These are phyloP conservation scores for Oxyura jamaicensis DNA, from an alignment of 2,113 vertebrate genomes.

Conservation along the genomic window DNA sequence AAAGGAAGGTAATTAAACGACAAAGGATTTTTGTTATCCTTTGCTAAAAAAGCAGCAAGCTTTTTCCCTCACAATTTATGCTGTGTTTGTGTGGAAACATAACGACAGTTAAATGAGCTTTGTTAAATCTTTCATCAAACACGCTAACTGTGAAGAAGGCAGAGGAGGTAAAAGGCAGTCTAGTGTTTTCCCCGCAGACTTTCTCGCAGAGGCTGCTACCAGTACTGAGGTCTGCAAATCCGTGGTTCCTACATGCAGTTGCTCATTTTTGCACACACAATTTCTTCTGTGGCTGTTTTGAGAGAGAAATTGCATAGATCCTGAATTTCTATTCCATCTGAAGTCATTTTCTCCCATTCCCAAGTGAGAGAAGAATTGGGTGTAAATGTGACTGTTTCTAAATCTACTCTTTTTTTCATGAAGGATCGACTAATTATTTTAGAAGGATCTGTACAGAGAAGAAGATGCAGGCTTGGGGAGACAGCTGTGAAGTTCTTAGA, in stretches of 20 bases:
- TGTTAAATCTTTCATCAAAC: neutral
- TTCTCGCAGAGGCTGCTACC: neutral
- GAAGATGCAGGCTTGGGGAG: neutral
- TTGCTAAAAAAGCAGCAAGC: neutral
- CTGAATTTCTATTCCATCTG: neutral
- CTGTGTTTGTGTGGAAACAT: neutral
- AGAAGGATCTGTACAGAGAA: neutral
- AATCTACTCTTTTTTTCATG: neutral
- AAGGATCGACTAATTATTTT: neutral
- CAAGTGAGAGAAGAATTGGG: accelerated
- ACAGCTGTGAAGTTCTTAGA: neutral
- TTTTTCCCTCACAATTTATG: neutral
- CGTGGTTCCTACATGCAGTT: neutral
- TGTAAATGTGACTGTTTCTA: neutral
- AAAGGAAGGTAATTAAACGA: neutral
- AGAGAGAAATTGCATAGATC: neutral
- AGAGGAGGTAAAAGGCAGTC: neutral
- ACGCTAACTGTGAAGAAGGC: neutral
- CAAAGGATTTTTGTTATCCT: neutral
- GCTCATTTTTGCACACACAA: neutral
- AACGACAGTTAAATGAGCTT: neutral
- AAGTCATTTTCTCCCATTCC: neutral
- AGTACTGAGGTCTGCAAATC: neutral
- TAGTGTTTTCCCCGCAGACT: neutral
- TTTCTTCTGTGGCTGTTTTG: neutral